phyloP scores from a whole-genome alignment of 2,888 invertebrate genomes.

The Drosophila niveifrons region DNA sequence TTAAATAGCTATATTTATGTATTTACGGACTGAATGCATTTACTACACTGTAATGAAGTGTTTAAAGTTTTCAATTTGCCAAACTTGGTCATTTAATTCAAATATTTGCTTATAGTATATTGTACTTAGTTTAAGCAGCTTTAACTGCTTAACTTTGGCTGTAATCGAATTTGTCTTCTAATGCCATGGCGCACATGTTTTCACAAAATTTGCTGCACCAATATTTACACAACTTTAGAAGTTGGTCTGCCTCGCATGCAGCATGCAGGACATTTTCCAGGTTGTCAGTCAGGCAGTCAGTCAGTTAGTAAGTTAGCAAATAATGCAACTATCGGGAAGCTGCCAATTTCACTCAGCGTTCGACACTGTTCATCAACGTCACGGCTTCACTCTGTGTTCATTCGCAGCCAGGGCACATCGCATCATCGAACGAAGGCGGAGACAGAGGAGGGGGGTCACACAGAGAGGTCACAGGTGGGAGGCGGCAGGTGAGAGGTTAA shows the following conservation, averaged over 20 bases:
- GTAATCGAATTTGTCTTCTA: conserved; percentile 31
- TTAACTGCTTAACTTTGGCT: neutral
- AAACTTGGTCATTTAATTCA: neutral
- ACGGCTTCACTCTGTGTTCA: conserved; percentile 24
- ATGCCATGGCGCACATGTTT: conserved; percentile 30
- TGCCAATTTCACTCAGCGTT: conserved; percentile 53
- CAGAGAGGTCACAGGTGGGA: conserved; percentile 11
- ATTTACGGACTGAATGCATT: neutral
- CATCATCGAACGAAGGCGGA: neutral
- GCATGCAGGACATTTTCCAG: neutral
- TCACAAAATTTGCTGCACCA: conserved; percentile 41
- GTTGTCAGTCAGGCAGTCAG: conserved; percentile 3
- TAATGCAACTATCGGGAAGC: conserved; percentile 61
- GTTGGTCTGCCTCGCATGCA: neutral
- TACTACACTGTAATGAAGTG: neutral
- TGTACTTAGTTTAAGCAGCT: conserved; percentile 4
- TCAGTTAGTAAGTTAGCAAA: conserved; percentile 29
- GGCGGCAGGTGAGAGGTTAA: conserved; percentile 16
- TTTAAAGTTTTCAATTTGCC: neutral
- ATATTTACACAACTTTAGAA: conserved; percentile 51
- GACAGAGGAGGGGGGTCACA: neutral
- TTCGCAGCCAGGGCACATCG: conserved; percentile 16
- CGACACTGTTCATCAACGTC: conserved; percentile 49
- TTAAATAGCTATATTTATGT: neutral
- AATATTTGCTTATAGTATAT: neutral